Evolutionary conservation across 2,113 vertebrate species (phyloP), one percentile per base, ranked within the genome.

Genomic region (Eptesicus fuscus): DNA sequence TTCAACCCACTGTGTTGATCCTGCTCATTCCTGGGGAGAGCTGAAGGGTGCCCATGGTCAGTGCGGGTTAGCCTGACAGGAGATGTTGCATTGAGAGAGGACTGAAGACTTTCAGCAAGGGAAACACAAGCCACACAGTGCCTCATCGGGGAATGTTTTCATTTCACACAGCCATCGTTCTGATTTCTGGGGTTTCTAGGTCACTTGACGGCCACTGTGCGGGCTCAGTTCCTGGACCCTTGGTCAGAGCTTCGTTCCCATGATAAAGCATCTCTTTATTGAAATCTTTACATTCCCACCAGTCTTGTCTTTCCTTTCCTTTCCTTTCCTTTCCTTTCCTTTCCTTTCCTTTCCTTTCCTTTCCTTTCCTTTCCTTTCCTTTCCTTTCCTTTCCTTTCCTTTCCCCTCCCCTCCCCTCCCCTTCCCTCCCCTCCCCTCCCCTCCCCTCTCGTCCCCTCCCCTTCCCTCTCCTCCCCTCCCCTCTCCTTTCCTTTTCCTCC

Each of bases 1-100:
- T 35, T 76, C 5, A 0, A 5, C 22, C 7, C 16, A 5, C 14
- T 61, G 7, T 35, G n/a, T 4, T 10, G 7, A 35, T 40, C 37
- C 63, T 65, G 51, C 22, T 42, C 28, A 5, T 67, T 76, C 17
- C 0, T 40, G 61, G 42, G 42, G 65, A 79, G 53, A 44, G 49
- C 37, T 18, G 65, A 17, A 61, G 53, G 9, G 59, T 76, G 37
- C 30, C 56, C 16, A 0, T 20, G 83, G 63, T 51, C 17, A 44
- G 42, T 47, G 59, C 28, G 44, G 12, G 6, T 79, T n/a, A 61
- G 56, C 51, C 65, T 9, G 51, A 67, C 17, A 1, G 80, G 35
- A 88, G 56, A 56, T 49, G 49, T 71, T 42, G 44, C 44, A 10
- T 23, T 44, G 20, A 35, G 74, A 53, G 42, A 67, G 49, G 51